phyloP scores from a whole-genome alignment of 2,797 vertebrate genomes.

The Xenentodon cancila region DNA sequence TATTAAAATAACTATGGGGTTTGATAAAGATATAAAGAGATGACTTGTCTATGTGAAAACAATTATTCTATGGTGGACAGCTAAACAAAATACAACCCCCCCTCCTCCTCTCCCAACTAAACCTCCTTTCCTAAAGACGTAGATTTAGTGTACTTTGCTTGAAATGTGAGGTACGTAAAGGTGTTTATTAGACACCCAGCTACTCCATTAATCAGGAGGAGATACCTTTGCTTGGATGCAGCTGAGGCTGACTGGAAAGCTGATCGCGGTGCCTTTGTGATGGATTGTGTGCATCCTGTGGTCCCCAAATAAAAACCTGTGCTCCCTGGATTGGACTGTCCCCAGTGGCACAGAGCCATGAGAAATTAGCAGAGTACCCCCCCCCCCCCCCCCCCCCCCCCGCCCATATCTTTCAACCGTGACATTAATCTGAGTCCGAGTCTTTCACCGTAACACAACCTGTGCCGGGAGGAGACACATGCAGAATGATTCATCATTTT shows the following conservation, averaged over 20 bases:
- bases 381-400: constrained; percentile 29
- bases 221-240: constrained; percentile 43
- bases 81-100: constrained; percentile 9
- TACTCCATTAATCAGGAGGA: constrained; percentile 59
- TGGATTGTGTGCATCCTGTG: constrained; percentile 51
- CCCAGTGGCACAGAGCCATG: constrained; percentile 49
- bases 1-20: constrained; percentile 17
- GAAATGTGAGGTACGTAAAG: constrained; percentile 49
- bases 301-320: constrained; percentile 28
- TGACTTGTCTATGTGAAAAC: constrained; percentile 17
- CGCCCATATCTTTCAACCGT: constrained; percentile 43
- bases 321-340: constrained; percentile 31
- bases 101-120: too few species aligned
- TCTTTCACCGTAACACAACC: constrained; percentile 38
- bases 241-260: constrained; percentile 44
- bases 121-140: constrained; percentile 11
- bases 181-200: constrained; percentile 46
- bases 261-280: constrained; percentile 48
- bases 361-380: constrained; percentile 56
- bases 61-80: constrained; percentile 10
- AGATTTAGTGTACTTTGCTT: constrained; percentile 30
- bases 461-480: constrained; percentile 19
- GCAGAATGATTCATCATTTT: constrained; percentile 51
- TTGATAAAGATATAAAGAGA: constrained; percentile 15
- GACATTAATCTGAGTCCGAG: constrained; percentile 48